phyloP scores from a whole-genome alignment of 2,888 invertebrate genomes.

The Tupiocoris notatus region DNA sequence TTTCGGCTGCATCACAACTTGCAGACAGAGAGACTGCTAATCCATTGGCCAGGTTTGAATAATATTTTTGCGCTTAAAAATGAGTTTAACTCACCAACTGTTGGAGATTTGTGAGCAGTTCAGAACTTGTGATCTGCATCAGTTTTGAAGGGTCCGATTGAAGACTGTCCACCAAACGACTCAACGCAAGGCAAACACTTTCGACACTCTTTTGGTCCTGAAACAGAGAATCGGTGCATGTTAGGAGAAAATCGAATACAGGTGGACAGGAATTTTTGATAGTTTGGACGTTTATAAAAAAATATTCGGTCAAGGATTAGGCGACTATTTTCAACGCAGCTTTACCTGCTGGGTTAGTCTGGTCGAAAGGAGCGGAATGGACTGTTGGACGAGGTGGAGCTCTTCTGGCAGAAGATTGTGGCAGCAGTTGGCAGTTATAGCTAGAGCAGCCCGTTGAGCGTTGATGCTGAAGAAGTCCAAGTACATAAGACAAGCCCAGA shows the following conservation, averaged over 20 bases:
- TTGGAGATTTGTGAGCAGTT: conserved; percentile 87
- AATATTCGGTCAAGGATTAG: too few species aligned
- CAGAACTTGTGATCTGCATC: conserved; percentile 90
- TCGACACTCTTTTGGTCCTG: conserved; percentile 95
- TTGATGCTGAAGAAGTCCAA: conserved; percentile 98
- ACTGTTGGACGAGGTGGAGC: conserved; percentile 88
- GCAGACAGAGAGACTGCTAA: too few species aligned
- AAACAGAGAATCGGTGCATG: too few species aligned
- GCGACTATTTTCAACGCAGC: too few species aligned
- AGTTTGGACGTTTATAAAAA: too few species aligned
- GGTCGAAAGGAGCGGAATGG: conserved; percentile 78
- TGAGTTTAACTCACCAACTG: conserved; percentile 72
- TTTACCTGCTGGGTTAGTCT: conserved; percentile 58
- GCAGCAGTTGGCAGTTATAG: conserved; percentile 97
- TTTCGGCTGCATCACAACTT: too few species aligned
- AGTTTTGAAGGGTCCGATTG: conserved; percentile 86
- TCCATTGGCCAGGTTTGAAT: too few species aligned
- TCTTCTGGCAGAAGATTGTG: conserved; percentile 90
- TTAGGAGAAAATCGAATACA: too few species aligned
- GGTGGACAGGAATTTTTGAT: too few species aligned
- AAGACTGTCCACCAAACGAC: conserved; percentile 93
- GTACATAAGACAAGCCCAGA: conserved; percentile 92
- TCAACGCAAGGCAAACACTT: conserved; percentile 94
- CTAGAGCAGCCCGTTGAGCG: conserved; percentile 93
- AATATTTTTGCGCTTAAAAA: too few species aligned